A percentile compares a stretch with the other conserved stretches of the same genome.
Evolutionary conservation across 1,140 invertebrate genomes (phyloP).

Genomic region (Drosophila navojoa): DNA sequence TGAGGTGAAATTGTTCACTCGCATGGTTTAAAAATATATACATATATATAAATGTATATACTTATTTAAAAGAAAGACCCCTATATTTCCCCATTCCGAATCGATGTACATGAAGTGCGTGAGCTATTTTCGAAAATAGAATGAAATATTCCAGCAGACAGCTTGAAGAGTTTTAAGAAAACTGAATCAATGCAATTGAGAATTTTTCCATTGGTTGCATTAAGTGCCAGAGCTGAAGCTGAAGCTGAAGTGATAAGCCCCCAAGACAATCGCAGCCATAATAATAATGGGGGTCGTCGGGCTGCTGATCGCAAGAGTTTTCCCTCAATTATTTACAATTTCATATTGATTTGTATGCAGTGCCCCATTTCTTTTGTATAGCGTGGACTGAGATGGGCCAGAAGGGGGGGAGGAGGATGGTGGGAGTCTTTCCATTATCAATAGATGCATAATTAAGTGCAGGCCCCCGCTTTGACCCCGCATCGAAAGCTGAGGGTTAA

Average conservation of each 20-base stretch:
- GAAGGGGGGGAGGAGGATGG: not conserved
- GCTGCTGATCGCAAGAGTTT: constrained; percentile 20
- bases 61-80: constrained; percentile 36
- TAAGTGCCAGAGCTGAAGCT: constrained; percentile 31
- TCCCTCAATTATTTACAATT: constrained; percentile 73
- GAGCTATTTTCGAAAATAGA: constrained; percentile 60
- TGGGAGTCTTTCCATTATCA: constrained; percentile 55
- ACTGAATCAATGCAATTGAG: constrained; percentile 65
- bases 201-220: constrained; percentile 51
- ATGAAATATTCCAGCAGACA: constrained; percentile 26
- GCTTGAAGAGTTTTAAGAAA: constrained; percentile 30
- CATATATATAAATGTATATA: constrained; percentile 20
- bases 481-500: constrained; percentile 22
- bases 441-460: constrained; percentile 50
- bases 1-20: constrained; percentile 6
- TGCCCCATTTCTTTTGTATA: not conserved
- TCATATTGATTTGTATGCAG: constrained; percentile 60
- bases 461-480: constrained; percentile 54
- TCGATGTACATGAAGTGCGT: constrained; percentile 28
- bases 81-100: constrained; percentile 14
- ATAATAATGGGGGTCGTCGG: constrained; percentile 70
- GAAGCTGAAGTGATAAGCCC: constrained; percentile 54
- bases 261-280: constrained; percentile 38
- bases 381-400: not conserved
- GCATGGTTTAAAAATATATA: not conserved